These are phyloP conservation scores for Willisornis vidua DNA, from an alignment of 2,113 vertebrate genomes.

Conservation along the genomic window DNA sequence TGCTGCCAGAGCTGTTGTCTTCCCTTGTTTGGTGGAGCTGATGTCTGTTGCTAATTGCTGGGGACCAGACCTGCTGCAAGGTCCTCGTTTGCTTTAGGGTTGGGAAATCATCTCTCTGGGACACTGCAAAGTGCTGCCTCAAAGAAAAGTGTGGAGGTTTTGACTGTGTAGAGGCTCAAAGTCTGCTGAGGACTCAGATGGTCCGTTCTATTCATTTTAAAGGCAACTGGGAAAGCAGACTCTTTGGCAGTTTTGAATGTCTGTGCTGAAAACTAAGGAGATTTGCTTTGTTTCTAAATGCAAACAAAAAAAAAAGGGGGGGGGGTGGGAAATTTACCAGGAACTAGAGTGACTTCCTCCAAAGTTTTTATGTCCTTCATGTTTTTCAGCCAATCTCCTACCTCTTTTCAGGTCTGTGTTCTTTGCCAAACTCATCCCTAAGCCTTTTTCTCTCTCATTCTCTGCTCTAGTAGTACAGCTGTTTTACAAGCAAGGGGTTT, in stretches of 20 bases:
- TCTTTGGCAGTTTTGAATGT: background rate
- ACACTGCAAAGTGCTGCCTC: background rate
- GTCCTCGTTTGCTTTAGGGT: background rate
- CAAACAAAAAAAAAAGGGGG: background rate
- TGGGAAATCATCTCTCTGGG: background rate
- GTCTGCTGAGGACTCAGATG: background rate
- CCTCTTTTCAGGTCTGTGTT: background rate
- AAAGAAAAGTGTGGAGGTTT: background rate
- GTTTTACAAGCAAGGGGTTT: background rate
- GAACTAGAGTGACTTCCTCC: background rate
- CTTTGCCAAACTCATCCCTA: background rate
- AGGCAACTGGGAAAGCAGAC: background rate
- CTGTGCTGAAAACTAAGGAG: background rate
- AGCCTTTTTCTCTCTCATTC: background rate
- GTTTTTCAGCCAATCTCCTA: background rate
- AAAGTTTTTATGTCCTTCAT: background rate
- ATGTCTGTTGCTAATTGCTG: background rate
- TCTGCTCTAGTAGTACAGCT: background rate
- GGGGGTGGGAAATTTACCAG: background rate
- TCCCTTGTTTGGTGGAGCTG: background rate
- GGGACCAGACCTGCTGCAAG: slow-evolving; percentile 25
- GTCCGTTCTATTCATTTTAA: background rate
- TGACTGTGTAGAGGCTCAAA: background rate
- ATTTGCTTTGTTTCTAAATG: background rate
- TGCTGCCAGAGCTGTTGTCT: background rate